phyloP scores from a whole-genome alignment of 2,797 vertebrate species.

The Typhlichthys eigenmanni region DNA sequence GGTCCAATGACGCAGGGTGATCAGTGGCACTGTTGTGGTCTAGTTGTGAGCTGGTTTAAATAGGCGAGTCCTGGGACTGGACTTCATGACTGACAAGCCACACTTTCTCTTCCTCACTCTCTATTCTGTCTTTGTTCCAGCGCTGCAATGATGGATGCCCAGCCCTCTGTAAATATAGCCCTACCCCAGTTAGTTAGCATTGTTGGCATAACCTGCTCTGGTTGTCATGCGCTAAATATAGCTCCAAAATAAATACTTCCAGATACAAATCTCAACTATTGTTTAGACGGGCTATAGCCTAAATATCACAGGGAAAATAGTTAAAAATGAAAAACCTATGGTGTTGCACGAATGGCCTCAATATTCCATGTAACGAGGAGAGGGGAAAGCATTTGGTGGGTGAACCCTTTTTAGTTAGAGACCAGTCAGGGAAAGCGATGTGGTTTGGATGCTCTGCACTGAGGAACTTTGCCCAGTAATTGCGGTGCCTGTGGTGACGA shows the following conservation, averaged over 20 bases:
- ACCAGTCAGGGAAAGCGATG: slow-evolving; percentile 48
- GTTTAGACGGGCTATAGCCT: slow-evolving; percentile 57
- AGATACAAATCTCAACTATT: slow-evolving; percentile 71
- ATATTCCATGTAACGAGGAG: slow-evolving; percentile 37
- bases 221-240: slow-evolving; percentile 79
- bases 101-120: slow-evolving; percentile 73
- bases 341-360: slow-evolving; percentile 37
- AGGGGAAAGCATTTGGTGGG: slow-evolving; percentile 31
- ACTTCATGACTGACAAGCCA: slow-evolving; percentile 69
- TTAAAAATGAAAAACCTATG: slow-evolving; percentile 30
- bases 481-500: slow-evolving; percentile 64
- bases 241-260: slow-evolving; percentile 78
- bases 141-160: slow-evolving; percentile 72
- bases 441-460: slow-evolving; percentile 44
- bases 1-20: slow-evolving; percentile 43
- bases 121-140: slow-evolving; percentile 62
- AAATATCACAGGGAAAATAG: slow-evolving; percentile 40
- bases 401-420: slow-evolving; percentile 35
- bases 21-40: slow-evolving; percentile 59
- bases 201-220: slow-evolving; percentile 70
- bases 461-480: slow-evolving; percentile 53
- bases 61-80: slow-evolving; percentile 60
- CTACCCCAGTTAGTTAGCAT: slow-evolving; percentile 79
- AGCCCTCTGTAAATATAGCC: slow-evolving; percentile 78
- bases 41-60: slow-evolving; percentile 66